Conservation (phyloP, 2,888 invertebrate species). For the Patella pellucida region DNA sequence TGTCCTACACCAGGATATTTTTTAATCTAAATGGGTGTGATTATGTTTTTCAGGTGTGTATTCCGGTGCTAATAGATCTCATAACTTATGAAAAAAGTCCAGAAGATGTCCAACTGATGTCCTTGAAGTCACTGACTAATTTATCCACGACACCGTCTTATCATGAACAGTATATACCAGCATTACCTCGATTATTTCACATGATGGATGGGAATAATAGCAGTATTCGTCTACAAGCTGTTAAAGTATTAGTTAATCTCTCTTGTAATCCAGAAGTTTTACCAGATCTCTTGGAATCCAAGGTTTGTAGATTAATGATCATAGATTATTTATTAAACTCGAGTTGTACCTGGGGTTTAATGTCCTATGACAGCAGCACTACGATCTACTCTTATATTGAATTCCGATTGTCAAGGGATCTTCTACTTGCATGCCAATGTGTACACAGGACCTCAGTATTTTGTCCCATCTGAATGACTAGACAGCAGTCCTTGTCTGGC, state of each 20-base stretch:
- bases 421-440: no score
- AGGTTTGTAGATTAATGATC: constrained; percentile 69
- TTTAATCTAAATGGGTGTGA: background rate
- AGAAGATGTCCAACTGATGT: constrained; percentile 71
- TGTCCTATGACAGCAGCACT: no score
- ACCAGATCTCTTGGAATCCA: constrained; percentile 75
- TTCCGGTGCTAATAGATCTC: constrained; percentile 72
- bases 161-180: constrained; percentile 73
- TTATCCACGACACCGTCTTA: constrained; percentile 72
- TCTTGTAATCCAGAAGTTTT: constrained; percentile 76
- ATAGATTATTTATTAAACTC: background rate
- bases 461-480: no score
- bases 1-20: no score
- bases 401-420: no score
- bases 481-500: no score
- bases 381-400: no score
- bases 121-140: constrained; percentile 75
- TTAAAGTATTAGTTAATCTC: constrained; percentile 76
- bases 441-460: no score
- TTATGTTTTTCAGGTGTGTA: constrained; percentile 69
- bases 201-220: constrained; percentile 71
- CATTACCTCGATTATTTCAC: constrained; percentile 72
- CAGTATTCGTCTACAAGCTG: constrained; percentile 73
- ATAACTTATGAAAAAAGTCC: constrained; percentile 69
- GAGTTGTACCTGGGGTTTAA: no score